These are phyloP conservation scores for Blennius ocellaris DNA, from an alignment of 2,113 vertebrate species.

Conservation along the genomic window DNA sequence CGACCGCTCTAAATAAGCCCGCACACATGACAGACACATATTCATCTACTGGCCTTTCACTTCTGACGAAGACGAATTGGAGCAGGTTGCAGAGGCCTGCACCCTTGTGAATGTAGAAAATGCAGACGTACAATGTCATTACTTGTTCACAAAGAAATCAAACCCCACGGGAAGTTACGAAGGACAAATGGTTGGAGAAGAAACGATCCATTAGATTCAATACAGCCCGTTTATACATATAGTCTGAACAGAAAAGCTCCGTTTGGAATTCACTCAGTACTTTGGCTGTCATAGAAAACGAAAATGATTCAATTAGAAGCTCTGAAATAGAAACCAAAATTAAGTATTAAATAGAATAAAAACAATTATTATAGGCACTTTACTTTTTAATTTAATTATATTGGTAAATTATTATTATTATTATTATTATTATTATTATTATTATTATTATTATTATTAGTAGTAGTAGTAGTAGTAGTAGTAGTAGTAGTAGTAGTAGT, in stretches of 20 bases:
- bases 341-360: not conserved
- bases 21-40: conserved; percentile 32
- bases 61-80: conserved; percentile 49
- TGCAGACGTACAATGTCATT: conserved; percentile 49
- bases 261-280: too few species aligned
- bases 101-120: conserved; percentile 29
- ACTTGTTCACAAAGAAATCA: conserved; percentile 55
- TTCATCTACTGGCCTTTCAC: conserved; percentile 46
- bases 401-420: not conserved
- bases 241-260: too few species aligned
- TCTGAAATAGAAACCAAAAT: not conserved
- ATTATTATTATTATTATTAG: too few species aligned
- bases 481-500: too few species aligned
- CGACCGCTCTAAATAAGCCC: conserved; percentile 8
- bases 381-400: not conserved
- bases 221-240: too few species aligned
- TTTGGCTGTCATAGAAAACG: too few species aligned
- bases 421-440: not conserved
- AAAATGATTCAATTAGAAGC: too few species aligned
- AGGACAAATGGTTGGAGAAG: conserved; percentile 24
- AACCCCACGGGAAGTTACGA: conserved; percentile 65
- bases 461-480: too few species aligned
- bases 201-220: not conserved
- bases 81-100: conserved; percentile 56
- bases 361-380: not conserved